Evolutionary conservation across 2,113 vertebrate species (phyloP).

Genomic region (Acrocephalus kingi): DNA sequence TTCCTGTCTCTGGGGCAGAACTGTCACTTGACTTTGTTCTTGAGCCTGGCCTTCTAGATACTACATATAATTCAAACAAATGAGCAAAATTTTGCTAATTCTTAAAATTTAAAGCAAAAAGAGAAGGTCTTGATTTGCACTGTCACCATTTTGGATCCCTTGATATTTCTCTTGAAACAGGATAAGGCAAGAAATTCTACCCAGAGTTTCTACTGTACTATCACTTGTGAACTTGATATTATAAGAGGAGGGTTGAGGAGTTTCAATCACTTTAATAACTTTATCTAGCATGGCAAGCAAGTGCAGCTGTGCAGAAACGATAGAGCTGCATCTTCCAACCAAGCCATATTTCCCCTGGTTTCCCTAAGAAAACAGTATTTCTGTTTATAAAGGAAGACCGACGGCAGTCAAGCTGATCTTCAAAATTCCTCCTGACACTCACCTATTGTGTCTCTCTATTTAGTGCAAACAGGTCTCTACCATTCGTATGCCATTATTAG

Average conservation of each 20-base stretch:
- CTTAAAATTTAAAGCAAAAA: background rate
- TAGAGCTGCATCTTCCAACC: background rate
- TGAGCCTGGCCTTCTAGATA: background rate
- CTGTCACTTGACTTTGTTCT: background rate
- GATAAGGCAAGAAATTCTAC: background rate
- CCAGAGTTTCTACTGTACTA: background rate
- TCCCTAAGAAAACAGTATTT: background rate
- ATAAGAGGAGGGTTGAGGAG: background rate
- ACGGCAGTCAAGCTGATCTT: background rate
- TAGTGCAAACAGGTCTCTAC: background rate
- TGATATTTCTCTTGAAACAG: rapidly evolving
- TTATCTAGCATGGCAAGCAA: background rate
- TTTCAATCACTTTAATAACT: background rate
- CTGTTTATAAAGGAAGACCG: background rate
- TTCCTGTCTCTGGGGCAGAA: background rate
- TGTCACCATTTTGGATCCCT: background rate
- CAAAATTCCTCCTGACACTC: background rate
- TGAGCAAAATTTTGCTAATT: background rate
- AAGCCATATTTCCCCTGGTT: rapidly evolving
- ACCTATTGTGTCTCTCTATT: background rate
- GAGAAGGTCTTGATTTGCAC: background rate
- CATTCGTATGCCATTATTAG: background rate
- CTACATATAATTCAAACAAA: background rate
- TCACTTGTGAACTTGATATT: background rate
- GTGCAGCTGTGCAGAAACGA: background rate